Evolutionary conservation across 2,113 vertebrate genomes (phyloP), one percentile per base, ranked within the genome.

Genomic region (Mystacornis crossleyi): DNA sequence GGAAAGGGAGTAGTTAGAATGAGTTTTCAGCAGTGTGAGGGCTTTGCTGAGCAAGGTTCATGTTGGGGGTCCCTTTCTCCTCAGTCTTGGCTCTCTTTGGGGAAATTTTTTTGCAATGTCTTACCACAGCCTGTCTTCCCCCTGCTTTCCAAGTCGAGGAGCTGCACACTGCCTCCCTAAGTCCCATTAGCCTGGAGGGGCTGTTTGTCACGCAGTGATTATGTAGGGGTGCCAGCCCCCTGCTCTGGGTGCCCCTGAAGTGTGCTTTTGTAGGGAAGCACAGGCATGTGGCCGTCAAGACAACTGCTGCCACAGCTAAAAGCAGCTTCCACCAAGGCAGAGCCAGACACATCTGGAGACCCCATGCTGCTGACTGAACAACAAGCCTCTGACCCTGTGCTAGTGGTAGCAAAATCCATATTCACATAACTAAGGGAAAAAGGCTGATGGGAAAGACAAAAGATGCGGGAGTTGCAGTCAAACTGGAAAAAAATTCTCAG

Each of bases 191-290:
- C 1, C 60, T 1, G 3, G 42, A 20, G 20, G 36, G 13, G 10
- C 65, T 87, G 40, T 73, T 58, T 58, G 10, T 33, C 45, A 17
- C 2, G 0, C 25, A 23, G 33, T 10, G 25, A 20, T 51, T 31
- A 4, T 0, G 0, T 6, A 18, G 18, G 20, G 34, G 10, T 57
- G 25, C 29, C 45, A 50, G 34, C 2, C 18, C 38, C 5, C 5
- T 29, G 25, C 34, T 48, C 38, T 7, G 2, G 12, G 5, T 9
- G 1, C 4, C 36, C 51, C 34, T 9, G 18, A 5, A 66, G 31
- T 0, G 1, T 69, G 24, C 9, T 47, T 36, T 4, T 1, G 0
- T 3, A 19, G 28, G 33, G 20, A 48, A 7, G 20, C 31, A 28
- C n/a, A 62, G 20, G 15, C 25, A 14, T 3, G 3, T 36, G 71